These are phyloP conservation scores for Gila robusta DNA, from an alignment of 2,797 vertebrate species.

Conservation along the genomic window DNA sequence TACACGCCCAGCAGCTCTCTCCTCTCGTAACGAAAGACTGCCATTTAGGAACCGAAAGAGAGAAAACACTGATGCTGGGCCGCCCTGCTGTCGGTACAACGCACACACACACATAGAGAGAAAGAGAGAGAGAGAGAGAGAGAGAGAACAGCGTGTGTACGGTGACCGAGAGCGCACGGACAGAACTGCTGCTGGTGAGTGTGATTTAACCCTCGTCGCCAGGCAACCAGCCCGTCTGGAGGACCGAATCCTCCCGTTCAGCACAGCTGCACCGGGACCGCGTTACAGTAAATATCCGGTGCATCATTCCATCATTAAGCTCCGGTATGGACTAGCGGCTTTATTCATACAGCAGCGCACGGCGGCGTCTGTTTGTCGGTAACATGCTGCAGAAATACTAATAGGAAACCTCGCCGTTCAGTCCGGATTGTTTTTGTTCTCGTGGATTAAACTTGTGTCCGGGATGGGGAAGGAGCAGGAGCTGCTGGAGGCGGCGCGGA, in stretches of 20 bases:
- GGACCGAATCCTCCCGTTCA: slow-evolving; percentile 43
- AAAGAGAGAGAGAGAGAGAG: neutral
- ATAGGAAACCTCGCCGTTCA: slow-evolving; percentile 47
- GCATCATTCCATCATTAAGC: slow-evolving; percentile 46
- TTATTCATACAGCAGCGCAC: slow-evolving; percentile 26
- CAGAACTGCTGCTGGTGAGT: slow-evolving; percentile 35
- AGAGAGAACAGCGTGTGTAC: slow-evolving; percentile 33
- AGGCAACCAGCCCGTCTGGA: slow-evolving; percentile 61
- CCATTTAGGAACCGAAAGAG: slow-evolving; percentile 26
- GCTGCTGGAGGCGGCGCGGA: slow-evolving; percentile 95
- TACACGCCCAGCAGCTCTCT: slow-evolving; percentile 71
- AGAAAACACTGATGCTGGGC: slow-evolving; percentile 45
- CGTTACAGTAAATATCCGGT: slow-evolving; percentile 48
- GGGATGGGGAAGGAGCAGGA: slow-evolving; percentile 98
- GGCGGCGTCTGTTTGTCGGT: slow-evolving; percentile 32
- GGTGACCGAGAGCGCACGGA: slow-evolving; percentile 28
- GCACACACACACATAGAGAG: neutral
- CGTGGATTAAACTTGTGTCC: slow-evolving; percentile 67
- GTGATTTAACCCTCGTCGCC: slow-evolving; percentile 57
- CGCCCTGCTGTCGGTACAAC: slow-evolving; percentile 43
- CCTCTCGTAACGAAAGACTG: slow-evolving; percentile 40
- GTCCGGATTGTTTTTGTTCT: slow-evolving; percentile 67
- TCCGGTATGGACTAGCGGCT: slow-evolving; percentile 51
- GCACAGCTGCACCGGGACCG: slow-evolving; percentile 52
- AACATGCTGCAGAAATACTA: slow-evolving; percentile 53